These are phyloP conservation scores for Tuberolachnus salignus DNA, from an alignment of 2,888 invertebrate genomes.

Conservation along the genomic window DNA sequence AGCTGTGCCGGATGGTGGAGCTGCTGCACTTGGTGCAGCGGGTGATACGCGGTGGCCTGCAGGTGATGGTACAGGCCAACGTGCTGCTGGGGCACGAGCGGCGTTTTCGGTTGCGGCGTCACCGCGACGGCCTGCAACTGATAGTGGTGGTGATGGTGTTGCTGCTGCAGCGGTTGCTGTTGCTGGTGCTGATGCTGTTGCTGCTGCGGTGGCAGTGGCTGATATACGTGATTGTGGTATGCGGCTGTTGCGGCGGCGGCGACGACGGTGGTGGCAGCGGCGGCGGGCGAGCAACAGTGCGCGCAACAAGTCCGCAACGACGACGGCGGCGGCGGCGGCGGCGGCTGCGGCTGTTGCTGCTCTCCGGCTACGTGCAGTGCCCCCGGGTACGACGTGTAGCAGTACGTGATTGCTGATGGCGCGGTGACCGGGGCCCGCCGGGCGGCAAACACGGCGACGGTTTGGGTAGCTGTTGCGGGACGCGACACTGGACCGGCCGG, in stretches of 20 bases:
- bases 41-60: conserved; percentile 36
- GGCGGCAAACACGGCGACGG: conserved; percentile 42
- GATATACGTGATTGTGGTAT: no score
- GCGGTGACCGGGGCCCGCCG: conserved; percentile 51
- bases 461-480: not conserved
- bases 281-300: conserved; percentile 56
- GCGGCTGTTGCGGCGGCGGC: conserved; percentile 25
- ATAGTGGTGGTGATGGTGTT: conserved; percentile 18
- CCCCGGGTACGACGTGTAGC: conserved; percentile 56
- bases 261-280: conserved; percentile 15
- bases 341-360: conserved; percentile 46
- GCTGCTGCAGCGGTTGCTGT: not conserved
- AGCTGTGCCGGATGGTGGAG: not conserved
- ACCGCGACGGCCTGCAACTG: conserved; percentile 50
- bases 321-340: conserved; percentile 30
- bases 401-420: conserved; percentile 56
- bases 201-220: conserved; percentile 28
- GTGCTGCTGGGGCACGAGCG: conserved; percentile 13
- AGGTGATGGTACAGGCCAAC: conserved; percentile 41
- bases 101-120: conserved; percentile 50
- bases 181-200: not conserved
- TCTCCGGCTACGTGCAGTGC: conserved; percentile 56
- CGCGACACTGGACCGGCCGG: conserved; percentile 19
- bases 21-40: not conserved
- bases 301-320: conserved; percentile 56